Evolutionary conservation across 2,888 invertebrate genomes (phyloP).

Genomic region (Lasioglossum villosulum): DNA sequence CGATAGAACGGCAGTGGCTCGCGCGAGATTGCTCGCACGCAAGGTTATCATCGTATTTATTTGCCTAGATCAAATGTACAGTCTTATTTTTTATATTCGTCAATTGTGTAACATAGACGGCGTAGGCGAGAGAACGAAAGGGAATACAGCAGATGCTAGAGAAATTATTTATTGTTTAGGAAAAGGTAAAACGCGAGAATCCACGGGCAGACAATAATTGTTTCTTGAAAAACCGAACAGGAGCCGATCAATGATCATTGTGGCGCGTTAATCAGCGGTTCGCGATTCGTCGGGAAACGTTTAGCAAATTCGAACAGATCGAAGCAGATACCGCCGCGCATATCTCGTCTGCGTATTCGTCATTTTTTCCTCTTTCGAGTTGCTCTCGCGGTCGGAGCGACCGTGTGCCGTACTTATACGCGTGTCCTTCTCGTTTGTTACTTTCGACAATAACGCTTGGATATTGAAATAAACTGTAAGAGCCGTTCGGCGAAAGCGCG

Average conservation of each 20-base stretch:
- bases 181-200: neutral
- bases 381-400: constrained; percentile 17
- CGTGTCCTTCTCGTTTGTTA: constrained; percentile 48
- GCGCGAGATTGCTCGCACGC: constrained; percentile 6
- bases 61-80: constrained; percentile 15
- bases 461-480: constrained; percentile 31
- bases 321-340: neutral
- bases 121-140: neutral
- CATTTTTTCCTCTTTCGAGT: neutral
- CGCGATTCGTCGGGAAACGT: neutral
- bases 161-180: constrained; percentile 18
- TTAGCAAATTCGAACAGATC: neutral
- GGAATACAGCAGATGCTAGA: neutral
- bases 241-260: neutral
- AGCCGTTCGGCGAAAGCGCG: constrained; percentile 23
- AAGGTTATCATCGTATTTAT: constrained; percentile 8
- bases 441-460: constrained; percentile 61
- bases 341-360: constrained; percentile 10
- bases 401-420: constrained; percentile 12
- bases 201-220: neutral
- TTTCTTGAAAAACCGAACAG: neutral
- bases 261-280: neutral
- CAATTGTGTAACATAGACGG: constrained; percentile 2
- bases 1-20: neutral
- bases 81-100: constrained; percentile 13